Conservation (phyloP, 2,888 invertebrate genomes). For the Dasysyrphus tricinctus region DNA sequence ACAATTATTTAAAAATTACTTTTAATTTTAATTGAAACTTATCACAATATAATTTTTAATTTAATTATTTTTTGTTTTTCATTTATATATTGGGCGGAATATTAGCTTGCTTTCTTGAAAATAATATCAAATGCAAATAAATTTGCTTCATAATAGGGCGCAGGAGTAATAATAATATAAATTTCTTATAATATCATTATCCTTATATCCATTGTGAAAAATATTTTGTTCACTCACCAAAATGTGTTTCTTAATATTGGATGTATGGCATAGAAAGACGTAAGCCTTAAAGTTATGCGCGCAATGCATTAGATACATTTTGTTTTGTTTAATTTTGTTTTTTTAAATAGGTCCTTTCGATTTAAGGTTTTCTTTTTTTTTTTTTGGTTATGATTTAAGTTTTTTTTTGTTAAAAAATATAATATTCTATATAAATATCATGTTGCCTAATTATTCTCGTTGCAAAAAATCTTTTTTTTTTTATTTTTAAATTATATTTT, state of each 20-base stretch:
- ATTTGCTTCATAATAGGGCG: conserved; percentile 1
- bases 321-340: conserved; percentile 13
- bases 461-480: conserved; percentile 42
- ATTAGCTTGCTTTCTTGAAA: conserved; percentile 75
- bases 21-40: conserved; percentile 50
- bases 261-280: conserved; percentile 11
- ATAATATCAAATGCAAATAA: conserved; percentile 25
- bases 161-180: conserved; percentile 15
- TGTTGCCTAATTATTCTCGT: conserved; percentile 65
- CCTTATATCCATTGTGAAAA: not conserved
- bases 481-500: conserved; percentile 30
- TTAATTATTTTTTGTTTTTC: conserved; percentile 35
- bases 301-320: conserved; percentile 35
- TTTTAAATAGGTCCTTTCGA: conserved; percentile 24
- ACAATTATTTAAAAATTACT: not conserved
- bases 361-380: conserved; percentile 5
- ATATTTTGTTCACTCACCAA: conserved; percentile 33
- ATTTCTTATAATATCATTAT: conserved; percentile 10
- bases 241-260: not conserved
- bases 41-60: conserved; percentile 69
- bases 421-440: conserved; percentile 42
- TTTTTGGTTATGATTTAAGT: not conserved
- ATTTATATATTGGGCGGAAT: conserved; percentile 78
- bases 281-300: conserved; percentile 40
- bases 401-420: conserved; percentile 61